Conservation (phyloP, 2,888 invertebrate species). For the Sinohyriopsis cumingii region DNA sequence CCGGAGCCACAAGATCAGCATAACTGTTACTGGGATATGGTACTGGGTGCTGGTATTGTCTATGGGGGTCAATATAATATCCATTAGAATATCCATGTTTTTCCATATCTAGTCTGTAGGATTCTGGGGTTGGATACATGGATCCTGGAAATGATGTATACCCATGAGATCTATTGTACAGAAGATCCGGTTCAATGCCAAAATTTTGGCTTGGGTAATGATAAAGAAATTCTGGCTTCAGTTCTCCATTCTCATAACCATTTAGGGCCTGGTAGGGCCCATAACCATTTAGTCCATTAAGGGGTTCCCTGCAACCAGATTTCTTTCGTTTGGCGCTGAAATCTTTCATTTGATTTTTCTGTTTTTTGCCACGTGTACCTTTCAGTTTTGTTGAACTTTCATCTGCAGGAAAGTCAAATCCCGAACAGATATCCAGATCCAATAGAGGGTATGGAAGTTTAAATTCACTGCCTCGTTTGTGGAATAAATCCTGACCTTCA, state of each 20-base stretch:
- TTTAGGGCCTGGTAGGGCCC: constrained; percentile 55
- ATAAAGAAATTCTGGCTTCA: constrained; percentile 65
- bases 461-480: constrained; percentile 99
- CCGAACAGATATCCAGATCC: constrained; percentile 67
- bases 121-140: constrained; percentile 54
- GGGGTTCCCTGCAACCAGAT: constrained; percentile 44
- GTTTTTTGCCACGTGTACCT: constrained; percentile 79
- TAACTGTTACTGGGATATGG: constrained; percentile 66
- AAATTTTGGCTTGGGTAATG: constrained; percentile 62
- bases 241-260: constrained; percentile 60
- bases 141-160: constrained; percentile 55
- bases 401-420: constrained; percentile 66
- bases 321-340: constrained; percentile 84
- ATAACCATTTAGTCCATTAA: constrained; percentile 61
- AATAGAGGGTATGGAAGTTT: constrained; percentile 95
- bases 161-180: constrained; percentile 53
- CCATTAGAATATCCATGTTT: constrained; percentile 65
- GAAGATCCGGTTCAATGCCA: constrained; percentile 61
- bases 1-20: constrained; percentile 63
- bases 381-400: constrained; percentile 62
- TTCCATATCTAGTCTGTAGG: constrained; percentile 60
- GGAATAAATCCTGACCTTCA: constrained; percentile 96
- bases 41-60: constrained; percentile 67
- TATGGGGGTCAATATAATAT: constrained; percentile 62
- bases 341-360: constrained; percentile 94